These are phyloP conservation scores for Sebastes trivittatus DNA, from an alignment of 2,797 vertebrate genomes.

Conservation along the genomic window DNA sequence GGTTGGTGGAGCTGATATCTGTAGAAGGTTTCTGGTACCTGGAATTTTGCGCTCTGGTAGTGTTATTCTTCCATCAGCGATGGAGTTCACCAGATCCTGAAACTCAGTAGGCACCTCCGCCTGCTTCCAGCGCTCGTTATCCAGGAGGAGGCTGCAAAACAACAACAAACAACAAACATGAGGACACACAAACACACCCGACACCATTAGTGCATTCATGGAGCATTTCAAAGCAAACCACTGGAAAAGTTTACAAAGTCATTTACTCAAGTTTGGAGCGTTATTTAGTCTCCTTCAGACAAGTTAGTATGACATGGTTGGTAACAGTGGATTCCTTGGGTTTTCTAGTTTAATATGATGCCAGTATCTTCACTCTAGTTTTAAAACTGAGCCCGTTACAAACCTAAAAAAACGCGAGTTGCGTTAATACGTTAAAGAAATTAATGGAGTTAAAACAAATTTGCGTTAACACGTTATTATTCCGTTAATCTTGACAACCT, in stretches of 20 bases:
- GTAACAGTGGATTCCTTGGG: no score
- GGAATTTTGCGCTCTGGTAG: conserved; percentile 89
- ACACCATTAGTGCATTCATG: neutral
- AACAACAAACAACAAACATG: neutral
- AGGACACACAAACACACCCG: neutral
- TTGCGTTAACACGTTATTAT: no score
- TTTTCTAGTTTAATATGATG: no score
- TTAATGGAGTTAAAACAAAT: no score
- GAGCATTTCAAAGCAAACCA: neutral
- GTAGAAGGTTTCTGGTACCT: conserved; percentile 69
- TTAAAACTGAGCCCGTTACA: no score
- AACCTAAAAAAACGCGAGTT: no score
- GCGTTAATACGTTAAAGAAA: no score
- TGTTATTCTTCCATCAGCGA: conserved; percentile 91
- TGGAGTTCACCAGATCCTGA: conserved; percentile 94
- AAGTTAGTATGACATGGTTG: no score
- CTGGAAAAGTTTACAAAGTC: neutral
- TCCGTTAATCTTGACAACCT: no score
- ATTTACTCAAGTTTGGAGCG: no score
- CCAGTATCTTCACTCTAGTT: no score
- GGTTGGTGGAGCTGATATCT: neutral
- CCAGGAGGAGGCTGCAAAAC: conserved; percentile 88
- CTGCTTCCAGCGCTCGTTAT: conserved; percentile 98
- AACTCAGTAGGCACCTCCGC: conserved; percentile 97
- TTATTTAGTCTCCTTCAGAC: no score